A percentile compares a stretch with the other conserved stretches of the same genome.
phyloP scores from a whole-genome alignment of 2,797 vertebrate genomes.

The Channallabes apus region DNA sequence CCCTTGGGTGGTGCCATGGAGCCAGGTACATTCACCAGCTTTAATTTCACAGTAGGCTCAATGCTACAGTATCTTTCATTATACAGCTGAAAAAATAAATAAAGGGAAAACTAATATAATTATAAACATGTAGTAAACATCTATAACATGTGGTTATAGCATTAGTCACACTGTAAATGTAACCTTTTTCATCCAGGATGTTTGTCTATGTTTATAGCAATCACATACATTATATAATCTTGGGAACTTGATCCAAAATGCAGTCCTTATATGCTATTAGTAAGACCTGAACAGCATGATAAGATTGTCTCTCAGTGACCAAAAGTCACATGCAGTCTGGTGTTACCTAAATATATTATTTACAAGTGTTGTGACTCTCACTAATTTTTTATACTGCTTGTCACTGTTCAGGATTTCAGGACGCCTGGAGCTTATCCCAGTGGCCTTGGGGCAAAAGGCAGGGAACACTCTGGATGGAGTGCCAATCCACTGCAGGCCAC shows the following conservation, averaged over 20 bases:
- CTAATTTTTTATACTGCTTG: too few relatives aligned
- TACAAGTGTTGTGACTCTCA: neutral
- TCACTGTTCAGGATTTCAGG: too few relatives aligned
- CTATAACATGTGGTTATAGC: neutral
- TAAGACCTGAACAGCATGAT: neutral
- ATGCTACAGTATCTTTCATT: conserved; percentile 59
- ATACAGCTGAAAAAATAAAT: conserved; percentile 22
- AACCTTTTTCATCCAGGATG: too few relatives aligned
- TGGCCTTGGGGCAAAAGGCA: too few relatives aligned
- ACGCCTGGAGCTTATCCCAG: too few relatives aligned
- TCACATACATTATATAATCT: neutral
- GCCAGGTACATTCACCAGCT: conserved; percentile 35
- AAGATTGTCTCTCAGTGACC: neutral
- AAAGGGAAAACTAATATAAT: neutral
- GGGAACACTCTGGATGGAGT: too few relatives aligned
- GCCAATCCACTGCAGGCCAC: too few relatives aligned
- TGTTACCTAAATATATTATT: neutral
- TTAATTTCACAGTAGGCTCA: conserved; percentile 50
- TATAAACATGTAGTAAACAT: neutral
- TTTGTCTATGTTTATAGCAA: neutral
- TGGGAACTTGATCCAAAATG: neutral
- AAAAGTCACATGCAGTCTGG: neutral
- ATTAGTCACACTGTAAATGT: neutral
- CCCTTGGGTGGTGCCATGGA: conserved; percentile 28
- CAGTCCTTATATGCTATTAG: neutral